Conservation (phyloP, 2,888 invertebrate genomes). For the Trissolcus japonicus region DNA sequence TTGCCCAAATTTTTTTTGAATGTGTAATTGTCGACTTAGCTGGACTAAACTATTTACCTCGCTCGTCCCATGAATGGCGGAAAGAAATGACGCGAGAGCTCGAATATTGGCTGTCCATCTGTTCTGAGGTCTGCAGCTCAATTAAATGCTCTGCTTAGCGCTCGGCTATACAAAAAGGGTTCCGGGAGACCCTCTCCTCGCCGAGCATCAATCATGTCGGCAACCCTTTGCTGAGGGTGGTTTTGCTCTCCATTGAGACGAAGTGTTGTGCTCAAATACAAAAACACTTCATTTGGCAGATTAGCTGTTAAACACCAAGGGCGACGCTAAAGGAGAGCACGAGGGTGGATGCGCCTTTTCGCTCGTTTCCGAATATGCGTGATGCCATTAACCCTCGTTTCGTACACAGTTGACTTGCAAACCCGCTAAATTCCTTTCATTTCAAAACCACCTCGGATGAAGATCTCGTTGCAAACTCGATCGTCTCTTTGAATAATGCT, state of each 20-base stretch:
- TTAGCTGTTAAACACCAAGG: constrained; percentile 76
- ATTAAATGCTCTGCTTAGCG: constrained; percentile 74
- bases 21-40: constrained; percentile 20
- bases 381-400: constrained; percentile 15
- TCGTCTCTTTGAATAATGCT: neutral
- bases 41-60: constrained; percentile 13
- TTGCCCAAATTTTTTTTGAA: neutral
- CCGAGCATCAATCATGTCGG: constrained; percentile 76
- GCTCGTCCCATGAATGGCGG: constrained; percentile 4
- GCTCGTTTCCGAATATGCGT: constrained; percentile 33
- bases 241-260: constrained; percentile 74
- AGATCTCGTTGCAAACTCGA: neutral
- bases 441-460: neutral
- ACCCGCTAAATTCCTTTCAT: neutral
- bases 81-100: constrained; percentile 48
- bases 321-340: constrained; percentile 48
- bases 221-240: constrained; percentile 75
- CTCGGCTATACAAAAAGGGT: constrained; percentile 72
- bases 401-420: constrained; percentile 1
- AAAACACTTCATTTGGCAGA: constrained; percentile 77
- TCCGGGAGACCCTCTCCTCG: constrained; percentile 62
- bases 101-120: constrained; percentile 74
- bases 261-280: constrained; percentile 76
- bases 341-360: constrained; percentile 48
- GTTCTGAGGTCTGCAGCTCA: constrained; percentile 74